phyloP scores from a whole-genome alignment of 2,113 vertebrate species.

The Psilopogon haemacephalus region DNA sequence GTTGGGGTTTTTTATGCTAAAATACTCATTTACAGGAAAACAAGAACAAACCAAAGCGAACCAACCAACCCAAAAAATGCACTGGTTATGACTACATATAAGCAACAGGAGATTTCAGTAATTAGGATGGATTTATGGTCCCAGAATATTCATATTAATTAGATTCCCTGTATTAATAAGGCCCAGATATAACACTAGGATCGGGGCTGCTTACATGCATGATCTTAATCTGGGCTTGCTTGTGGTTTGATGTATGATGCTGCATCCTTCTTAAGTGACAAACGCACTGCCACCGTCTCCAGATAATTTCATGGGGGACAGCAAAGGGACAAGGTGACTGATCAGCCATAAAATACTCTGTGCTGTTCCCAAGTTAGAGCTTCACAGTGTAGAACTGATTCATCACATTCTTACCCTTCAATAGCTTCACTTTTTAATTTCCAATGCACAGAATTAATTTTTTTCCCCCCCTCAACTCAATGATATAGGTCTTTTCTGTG shows the following conservation, averaged over 20 bases:
- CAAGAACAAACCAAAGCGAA: too few relatives aligned
- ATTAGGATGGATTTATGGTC: neutral
- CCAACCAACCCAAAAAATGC: too few relatives aligned
- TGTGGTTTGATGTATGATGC: neutral
- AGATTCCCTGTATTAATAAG: neutral
- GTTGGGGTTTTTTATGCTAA: neutral
- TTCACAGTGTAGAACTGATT: neutral
- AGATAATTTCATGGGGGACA: neutral
- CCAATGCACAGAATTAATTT: neutral
- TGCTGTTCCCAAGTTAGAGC: neutral
- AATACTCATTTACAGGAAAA: neutral
- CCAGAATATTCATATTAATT: neutral
- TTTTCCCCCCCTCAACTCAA: neutral
- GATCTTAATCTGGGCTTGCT: neutral
- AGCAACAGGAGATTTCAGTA: neutral
- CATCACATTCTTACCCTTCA: neutral
- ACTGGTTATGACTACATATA: neutral
- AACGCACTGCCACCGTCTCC: rapidly evolving
- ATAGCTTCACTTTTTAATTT: slow-evolving; percentile 24
- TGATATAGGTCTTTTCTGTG: neutral
- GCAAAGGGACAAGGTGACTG: neutral
- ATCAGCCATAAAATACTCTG: neutral
- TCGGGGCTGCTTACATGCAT: neutral
- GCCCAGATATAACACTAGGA: neutral
- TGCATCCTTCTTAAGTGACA: neutral